Base-by-base conservation (phyloP, 2,888 invertebrate species). In the Trichogramma evanescens region DNA sequence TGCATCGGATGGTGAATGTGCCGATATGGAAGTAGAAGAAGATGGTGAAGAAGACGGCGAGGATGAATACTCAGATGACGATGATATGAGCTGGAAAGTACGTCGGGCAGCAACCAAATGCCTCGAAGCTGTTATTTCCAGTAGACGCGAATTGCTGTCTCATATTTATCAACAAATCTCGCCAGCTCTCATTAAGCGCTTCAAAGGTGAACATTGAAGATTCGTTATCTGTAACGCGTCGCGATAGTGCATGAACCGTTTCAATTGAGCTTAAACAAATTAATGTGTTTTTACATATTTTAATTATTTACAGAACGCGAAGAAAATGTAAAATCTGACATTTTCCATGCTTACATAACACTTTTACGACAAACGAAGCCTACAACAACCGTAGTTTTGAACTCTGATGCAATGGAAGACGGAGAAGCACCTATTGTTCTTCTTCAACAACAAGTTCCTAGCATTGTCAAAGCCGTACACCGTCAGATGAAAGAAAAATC, bases 1-100 rank as follows among this genome's bases (percentile, higher is more conserved):
- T 45, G 86, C 86, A 67, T 88, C 88, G 40, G 89, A 89, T 68
- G 88, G 87, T 63, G 85, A 85, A 50, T 82, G 80, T 59, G 84
- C 84, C 5, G 83, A 84, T 45, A 89, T 88, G 73, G 92, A 88
- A 63, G 86, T 84, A 0, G 81, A 82, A 63, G 85, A 85, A 63
- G 85, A 84, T 57, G 83, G 81, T 2, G 87, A 86, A 41, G 87
- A 87, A 63, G 87, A 86, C 54, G 90, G 88, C 51, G 92, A 91
- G 40, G 88, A 88, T 66, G 97, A 97, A 72, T 99, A 98, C 77
- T 96, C 96, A 52, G 99, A 99, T 78, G 99, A 99, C 78, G 99
- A 99, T 76, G 99, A 99, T 75, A 95, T 99, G 92, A 95, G 95
- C 63, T 99, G 99, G 98, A 97, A 98, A 83, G 93, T 93, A 7